A percentile compares a stretch with the other conserved stretches of the same genome.
phyloP scores from a whole-genome alignment of 2,888 invertebrate species.

The Xylota sylvarum region DNA sequence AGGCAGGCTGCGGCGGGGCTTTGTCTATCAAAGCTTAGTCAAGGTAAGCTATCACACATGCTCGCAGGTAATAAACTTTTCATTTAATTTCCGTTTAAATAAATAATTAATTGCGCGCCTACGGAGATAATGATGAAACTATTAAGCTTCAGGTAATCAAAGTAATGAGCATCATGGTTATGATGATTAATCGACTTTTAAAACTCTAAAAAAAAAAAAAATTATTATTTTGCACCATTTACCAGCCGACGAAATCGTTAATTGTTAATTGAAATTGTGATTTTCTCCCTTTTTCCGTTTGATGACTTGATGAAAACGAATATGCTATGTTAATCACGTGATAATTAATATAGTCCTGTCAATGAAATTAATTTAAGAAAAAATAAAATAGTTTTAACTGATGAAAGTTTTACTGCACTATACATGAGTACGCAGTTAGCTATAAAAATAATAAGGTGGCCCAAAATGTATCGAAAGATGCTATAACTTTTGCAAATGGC shows the following conservation, averaged over 20 bases:
- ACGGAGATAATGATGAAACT: constrained; percentile 4
- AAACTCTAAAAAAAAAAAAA: not conserved
- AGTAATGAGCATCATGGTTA: not conserved
- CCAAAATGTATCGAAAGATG: no score
- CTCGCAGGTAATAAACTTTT: constrained; percentile 3
- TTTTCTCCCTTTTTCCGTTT: not conserved
- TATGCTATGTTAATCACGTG: not conserved
- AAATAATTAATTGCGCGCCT: constrained; percentile 29
- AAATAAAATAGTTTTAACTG: not conserved
- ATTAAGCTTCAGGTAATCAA: constrained; percentile 14
- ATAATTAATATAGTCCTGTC: not conserved
- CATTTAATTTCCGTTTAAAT: constrained; percentile 26
- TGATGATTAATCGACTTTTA: constrained; percentile 38
- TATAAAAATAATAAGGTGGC: no score
- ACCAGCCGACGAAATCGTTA: not conserved
- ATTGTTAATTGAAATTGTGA: not conserved
- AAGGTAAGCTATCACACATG: not conserved
- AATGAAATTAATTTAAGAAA: not conserved
- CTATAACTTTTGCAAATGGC: no score
- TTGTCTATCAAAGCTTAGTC: not conserved
- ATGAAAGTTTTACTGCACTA: not conserved
- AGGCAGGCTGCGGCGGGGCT: no score
- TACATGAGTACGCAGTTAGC: no score
- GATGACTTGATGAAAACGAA: not conserved
- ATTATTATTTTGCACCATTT: not conserved